These are phyloP conservation scores for Drosophila nr. fundita DNA, from an alignment of 2,888 invertebrate genomes.

Conservation along the genomic window DNA sequence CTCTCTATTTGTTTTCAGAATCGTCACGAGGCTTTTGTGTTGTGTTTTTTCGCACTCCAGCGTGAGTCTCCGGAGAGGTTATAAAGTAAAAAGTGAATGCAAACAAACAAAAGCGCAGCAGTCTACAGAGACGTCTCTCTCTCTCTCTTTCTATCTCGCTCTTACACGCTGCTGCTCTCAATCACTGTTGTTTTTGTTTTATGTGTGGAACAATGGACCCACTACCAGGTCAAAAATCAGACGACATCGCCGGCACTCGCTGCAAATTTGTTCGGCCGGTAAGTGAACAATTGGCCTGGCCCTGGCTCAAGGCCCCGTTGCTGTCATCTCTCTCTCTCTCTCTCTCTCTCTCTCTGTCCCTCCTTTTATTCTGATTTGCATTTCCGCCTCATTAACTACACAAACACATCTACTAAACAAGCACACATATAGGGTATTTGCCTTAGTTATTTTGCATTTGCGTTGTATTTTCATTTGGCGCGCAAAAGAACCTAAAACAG, in stretches of 20 bases:
- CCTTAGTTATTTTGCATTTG: background rate
- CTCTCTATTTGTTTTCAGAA: constrained; percentile 29
- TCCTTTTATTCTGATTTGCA: constrained; percentile 58
- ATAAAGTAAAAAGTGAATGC: constrained; percentile 44
- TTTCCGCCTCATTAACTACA: constrained; percentile 71
- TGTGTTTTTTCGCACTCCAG: constrained; percentile 50
- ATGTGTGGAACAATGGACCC: constrained; percentile 46
- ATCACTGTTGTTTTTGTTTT: constrained; percentile 19
- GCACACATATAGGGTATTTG: constrained; percentile 1
- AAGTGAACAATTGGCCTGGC: constrained; percentile 73
- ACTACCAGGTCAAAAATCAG: constrained; percentile 23
- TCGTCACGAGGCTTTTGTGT: constrained; percentile 27
- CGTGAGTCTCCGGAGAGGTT: constrained; percentile 28
- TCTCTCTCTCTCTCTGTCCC: constrained; percentile 1
- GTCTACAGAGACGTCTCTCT: constrained; percentile 15
- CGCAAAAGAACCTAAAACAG: constrained; percentile 40
- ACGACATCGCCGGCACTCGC: constrained; percentile 36
- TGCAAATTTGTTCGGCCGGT: constrained; percentile 37
- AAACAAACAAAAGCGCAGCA: constrained; percentile 79
- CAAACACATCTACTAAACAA: constrained; percentile 37
- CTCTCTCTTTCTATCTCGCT: background rate
- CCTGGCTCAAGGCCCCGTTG: constrained; percentile 38
- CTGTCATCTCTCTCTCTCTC: constrained; percentile 1
- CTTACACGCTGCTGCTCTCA: background rate
- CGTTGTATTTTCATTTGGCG: constrained; percentile 53